Base-by-base conservation (phyloP, 2,797 vertebrate genomes). In the Macroramphosus scolopax region DNA sequence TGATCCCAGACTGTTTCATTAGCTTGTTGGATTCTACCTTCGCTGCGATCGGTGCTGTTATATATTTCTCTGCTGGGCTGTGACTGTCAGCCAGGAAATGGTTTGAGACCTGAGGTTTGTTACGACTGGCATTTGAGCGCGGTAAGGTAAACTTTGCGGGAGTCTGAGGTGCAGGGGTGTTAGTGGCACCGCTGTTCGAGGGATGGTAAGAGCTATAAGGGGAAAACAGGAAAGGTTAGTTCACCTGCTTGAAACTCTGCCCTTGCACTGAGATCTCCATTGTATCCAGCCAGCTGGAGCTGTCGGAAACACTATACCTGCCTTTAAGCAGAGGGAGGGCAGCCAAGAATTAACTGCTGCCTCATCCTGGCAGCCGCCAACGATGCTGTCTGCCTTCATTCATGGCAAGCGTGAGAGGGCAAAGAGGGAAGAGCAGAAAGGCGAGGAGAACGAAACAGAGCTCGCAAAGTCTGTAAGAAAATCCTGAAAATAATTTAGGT, bases 341-440 rank as follows among this genome's bases (percentile, higher is more conserved):
- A 83, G 87, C 89, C 89, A 91, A 89, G 88, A 86, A 88, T 86
- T 80, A 89, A 89, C 85, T 88, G 83, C 89, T 87, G 83, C 84
- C 77, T 89, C 83, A 86, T 89, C 78, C 85, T 87, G 87, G 83
- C 87, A 88, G 81, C 75, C 68, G 68, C 78, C 68, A 72, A 83
- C 73, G 78, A 84, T 85, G 79, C 83, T 87, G 85, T 89, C 87
- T 90, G 84, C 67, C 77, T 87, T 77, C 79, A 84, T 86, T 89
- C 82, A 87, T 71, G 57, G 78, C 32, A 30, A 81, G 70, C 58
- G 39, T 68, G 72, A 78, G 75, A 81, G 68, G 68, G 64, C 64
- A 82, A 55, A 53, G 58, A 59, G 56, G 49, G 46, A 73, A 33
- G 48, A 64, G 76, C 51, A 44, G 36, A 64, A 35, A 62, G 26